Evolutionary conservation across 2,888 invertebrate species (phyloP).

Genomic region (Alentia gelatinosa): DNA sequence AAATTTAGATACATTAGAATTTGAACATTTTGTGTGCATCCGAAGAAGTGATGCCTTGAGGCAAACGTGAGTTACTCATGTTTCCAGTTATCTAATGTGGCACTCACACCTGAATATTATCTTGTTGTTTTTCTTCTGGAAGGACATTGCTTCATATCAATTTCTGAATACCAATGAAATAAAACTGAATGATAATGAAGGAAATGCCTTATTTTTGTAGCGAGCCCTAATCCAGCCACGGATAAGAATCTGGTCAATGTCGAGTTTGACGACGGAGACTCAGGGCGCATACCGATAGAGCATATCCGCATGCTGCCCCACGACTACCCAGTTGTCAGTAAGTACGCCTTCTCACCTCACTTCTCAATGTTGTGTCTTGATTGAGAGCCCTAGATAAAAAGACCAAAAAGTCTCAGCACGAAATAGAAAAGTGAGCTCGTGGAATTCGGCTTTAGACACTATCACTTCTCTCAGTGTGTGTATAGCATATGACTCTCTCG

Average conservation of each 20-base stretch:
- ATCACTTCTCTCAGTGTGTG: background rate
- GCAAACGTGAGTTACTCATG: too few relatives aligned
- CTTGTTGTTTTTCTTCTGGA: too few relatives aligned
- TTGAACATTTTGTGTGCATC: too few relatives aligned
- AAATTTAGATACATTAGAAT: too few relatives aligned
- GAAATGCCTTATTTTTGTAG: constrained; percentile 67
- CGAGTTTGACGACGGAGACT: constrained; percentile 97
- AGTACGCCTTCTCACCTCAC: constrained; percentile 74
- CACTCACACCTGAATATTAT: too few relatives aligned
- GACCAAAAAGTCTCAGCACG: background rate
- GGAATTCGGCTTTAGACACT: background rate
- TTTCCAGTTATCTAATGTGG: too few relatives aligned
- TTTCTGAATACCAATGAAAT: too few relatives aligned
- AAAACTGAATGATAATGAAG: too few relatives aligned
- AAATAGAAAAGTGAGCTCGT: background rate
- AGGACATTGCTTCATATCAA: too few relatives aligned
- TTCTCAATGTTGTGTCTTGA: background rate
- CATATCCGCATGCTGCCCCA: constrained; percentile 93
- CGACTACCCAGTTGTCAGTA: constrained; percentile 95
- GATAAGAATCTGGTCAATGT: constrained; percentile 85
- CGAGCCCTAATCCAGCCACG: constrained; percentile 85
- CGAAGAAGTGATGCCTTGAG: too few relatives aligned
- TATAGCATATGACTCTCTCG: background rate
- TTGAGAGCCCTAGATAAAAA: background rate
- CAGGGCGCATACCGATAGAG: constrained; percentile 92